Conservation (phyloP, 2,888 invertebrate genomes). For the Abrostola tripartita region DNA sequence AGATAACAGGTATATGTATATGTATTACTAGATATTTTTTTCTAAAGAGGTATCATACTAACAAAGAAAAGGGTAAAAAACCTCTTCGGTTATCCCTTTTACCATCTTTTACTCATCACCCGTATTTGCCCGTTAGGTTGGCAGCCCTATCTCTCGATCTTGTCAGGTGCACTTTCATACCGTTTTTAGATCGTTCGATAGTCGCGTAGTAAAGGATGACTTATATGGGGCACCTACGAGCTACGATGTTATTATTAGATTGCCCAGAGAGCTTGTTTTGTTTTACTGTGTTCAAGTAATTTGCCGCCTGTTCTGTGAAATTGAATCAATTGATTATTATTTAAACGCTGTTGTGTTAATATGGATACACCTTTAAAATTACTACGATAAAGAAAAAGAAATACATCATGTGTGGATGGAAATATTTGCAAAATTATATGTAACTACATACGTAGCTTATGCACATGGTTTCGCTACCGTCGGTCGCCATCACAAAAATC, state of each 20-base stretch:
- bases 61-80: too few species aligned
- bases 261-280: conserved; percentile 13
- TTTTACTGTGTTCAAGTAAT: conserved; percentile 25
- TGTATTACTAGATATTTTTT: too few species aligned
- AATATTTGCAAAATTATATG: too few species aligned
- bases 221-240: conserved; percentile 7
- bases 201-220: conserved; percentile 23
- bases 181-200: conserved; percentile 35
- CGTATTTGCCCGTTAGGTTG: not conserved
- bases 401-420: too few species aligned
- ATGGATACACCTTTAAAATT: not conserved
- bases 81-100: too few species aligned
- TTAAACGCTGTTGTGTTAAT: conserved; percentile 7
- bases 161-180: conserved; percentile 58
- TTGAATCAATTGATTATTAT: conserved; percentile 18
- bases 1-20: too few species aligned
- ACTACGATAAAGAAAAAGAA: too few species aligned
- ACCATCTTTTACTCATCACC: too few species aligned
- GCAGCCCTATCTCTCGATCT: conserved; percentile 28
- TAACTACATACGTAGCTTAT: too few species aligned
- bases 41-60: too few species aligned
- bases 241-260: conserved; percentile 34
- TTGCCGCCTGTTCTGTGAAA: conserved; percentile 34
- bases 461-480: too few species aligned
- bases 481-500: too few species aligned